Conservation (phyloP, 2,888 invertebrate genomes). For the Rhogogaster chlorosoma region DNA sequence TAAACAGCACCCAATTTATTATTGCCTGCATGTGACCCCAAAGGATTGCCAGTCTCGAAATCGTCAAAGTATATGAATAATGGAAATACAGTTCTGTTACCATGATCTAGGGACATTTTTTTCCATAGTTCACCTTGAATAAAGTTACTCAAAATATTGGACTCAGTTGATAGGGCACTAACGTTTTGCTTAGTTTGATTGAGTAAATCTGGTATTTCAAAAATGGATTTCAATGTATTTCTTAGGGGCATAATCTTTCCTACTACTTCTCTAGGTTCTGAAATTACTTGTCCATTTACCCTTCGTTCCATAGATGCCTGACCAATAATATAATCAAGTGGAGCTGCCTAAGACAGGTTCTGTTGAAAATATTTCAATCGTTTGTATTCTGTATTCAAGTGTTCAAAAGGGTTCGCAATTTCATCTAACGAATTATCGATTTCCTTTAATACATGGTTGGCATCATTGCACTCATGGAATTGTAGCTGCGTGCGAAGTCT, state of each 20-base stretch:
- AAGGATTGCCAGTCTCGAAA: slow-evolving; percentile 46
- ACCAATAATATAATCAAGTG: slow-evolving; percentile 28
- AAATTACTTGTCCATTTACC: neutral
- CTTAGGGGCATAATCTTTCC: neutral
- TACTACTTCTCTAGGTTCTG: neutral
- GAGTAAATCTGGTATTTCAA: neutral
- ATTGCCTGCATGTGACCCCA: slow-evolving; percentile 52
- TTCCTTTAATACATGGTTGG: neutral
- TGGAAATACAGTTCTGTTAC: slow-evolving; percentile 46
- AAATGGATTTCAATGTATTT: neutral
- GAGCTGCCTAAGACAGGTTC: neutral
- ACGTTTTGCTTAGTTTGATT: neutral
- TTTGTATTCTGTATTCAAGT: slow-evolving; percentile 17
- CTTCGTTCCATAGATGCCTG: neutral
- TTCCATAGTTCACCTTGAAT: slow-evolving; percentile 53
- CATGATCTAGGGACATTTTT: slow-evolving; percentile 6
- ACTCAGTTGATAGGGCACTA: neutral
- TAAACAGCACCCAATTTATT: slow-evolving; percentile 44
- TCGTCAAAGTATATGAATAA: slow-evolving; percentile 49
- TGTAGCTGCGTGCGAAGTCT: neutral
- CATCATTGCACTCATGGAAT: neutral
- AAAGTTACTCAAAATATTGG: slow-evolving; percentile 39
- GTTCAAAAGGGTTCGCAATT: slow-evolving; percentile 17
- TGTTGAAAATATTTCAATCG: slow-evolving; percentile 26
- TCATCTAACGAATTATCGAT: slow-evolving; percentile 22